These are phyloP conservation scores for Anableps anableps DNA, from an alignment of 2,797 vertebrate species.

Conservation along the genomic window DNA sequence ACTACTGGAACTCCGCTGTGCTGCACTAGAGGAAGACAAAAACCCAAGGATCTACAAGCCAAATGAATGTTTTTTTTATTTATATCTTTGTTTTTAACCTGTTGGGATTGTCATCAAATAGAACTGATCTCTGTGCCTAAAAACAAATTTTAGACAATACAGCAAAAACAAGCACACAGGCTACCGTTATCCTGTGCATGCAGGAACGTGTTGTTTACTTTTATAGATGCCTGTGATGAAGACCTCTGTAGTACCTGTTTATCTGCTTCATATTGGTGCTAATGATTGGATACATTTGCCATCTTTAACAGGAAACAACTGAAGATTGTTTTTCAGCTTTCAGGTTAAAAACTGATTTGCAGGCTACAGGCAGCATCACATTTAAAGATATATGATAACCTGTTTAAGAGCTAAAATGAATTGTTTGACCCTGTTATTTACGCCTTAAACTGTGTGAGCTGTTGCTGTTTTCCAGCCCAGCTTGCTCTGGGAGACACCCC, in stretches of 20 bases:
- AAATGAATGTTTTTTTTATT: constrained; percentile 83
- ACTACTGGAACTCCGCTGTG: constrained; percentile 85
- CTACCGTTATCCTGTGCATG: constrained; percentile 16
- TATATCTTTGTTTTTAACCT: constrained; percentile 56
- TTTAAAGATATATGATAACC: neutral
- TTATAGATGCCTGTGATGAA: constrained; percentile 31
- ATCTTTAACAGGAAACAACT: constrained; percentile 43
- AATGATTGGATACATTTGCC: constrained; percentile 46
- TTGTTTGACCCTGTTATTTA: constrained; percentile 10
- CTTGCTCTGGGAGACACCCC: constrained; percentile 36
- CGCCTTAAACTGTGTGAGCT: constrained; percentile 19
- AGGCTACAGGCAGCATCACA: neutral
- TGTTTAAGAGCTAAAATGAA: constrained; percentile 2
- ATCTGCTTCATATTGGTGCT: constrained; percentile 75
- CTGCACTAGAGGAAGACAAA: constrained; percentile 79
- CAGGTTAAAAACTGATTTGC: constrained; percentile 6
- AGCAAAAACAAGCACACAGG: constrained; percentile 34
- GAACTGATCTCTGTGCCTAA: constrained; percentile 44
- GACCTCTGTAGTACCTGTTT: constrained; percentile 30
- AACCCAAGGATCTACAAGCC: constrained; percentile 78
- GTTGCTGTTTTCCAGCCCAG: constrained; percentile 29
- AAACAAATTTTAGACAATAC: constrained; percentile 42
- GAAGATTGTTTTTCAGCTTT: constrained; percentile 19
- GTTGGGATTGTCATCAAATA: constrained; percentile 61
- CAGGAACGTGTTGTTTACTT: constrained; percentile 42